Percentiles rank a stretch among this genome's conserved stretches.
Evolutionary conservation across 2,888 invertebrate species (phyloP).

Genomic region (Noctua fimbriata): DNA sequence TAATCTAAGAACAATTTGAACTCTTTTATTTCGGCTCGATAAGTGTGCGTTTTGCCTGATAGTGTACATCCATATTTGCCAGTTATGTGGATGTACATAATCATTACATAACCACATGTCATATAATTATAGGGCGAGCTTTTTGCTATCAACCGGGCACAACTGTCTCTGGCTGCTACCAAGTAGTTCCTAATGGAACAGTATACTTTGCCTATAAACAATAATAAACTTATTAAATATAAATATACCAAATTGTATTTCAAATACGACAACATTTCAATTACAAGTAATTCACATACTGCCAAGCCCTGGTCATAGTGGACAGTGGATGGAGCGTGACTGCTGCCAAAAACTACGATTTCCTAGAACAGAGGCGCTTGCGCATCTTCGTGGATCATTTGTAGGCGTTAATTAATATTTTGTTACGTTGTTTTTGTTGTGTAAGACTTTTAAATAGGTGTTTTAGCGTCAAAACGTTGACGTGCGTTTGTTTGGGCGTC

Average conservation of each 20-base stretch:
- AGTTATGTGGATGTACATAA: no score
- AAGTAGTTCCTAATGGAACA: no score
- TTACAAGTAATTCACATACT: neutral
- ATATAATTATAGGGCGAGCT: neutral
- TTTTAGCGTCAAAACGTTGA: constrained; percentile 43
- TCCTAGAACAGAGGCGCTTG: constrained; percentile 57
- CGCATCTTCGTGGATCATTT: constrained; percentile 45
- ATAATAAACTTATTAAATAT: neutral
- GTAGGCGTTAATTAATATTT: constrained; percentile 66
- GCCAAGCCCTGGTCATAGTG: neutral
- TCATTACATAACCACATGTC: no score
- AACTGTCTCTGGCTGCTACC: neutral
- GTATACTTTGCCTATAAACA: no score
- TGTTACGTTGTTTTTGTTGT: constrained; percentile 56
- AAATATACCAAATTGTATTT: neutral
- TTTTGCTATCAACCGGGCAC: neutral
- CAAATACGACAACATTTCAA: neutral
- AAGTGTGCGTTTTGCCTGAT: no score
- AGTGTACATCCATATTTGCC: neutral
- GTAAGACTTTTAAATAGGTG: constrained; percentile 59
- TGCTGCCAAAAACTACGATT: constrained; percentile 56
- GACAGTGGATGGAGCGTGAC: constrained; percentile 46
- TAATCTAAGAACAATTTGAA: no score
- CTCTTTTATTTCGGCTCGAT: no score
- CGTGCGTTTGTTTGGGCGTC: constrained; percentile 42